phyloP scores from a whole-genome alignment of 2,888 invertebrate species.

The Tromatobia lineatoria region DNA sequence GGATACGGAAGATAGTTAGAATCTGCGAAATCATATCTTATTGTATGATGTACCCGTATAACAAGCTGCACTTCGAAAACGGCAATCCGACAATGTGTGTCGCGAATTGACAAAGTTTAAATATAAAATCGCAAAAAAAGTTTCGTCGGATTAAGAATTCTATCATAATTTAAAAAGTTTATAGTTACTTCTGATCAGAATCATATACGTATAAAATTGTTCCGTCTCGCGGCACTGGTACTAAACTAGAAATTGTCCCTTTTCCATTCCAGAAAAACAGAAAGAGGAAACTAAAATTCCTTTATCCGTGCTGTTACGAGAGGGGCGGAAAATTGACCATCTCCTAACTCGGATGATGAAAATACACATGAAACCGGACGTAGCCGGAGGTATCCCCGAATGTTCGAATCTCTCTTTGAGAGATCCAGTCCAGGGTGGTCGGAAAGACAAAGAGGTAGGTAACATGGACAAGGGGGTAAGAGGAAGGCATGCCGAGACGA shows the following conservation, averaged over 20 bases:
- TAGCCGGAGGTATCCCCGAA: constrained; percentile 35
- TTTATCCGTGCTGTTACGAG: not conserved
- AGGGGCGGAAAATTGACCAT: not conserved
- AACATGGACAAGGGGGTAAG: constrained; percentile 12
- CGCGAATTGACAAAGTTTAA: not conserved
- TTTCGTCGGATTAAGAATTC: not conserved
- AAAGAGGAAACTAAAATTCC: not conserved
- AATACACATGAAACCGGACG: constrained; percentile 24
- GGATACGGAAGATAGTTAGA: too few relatives aligned
- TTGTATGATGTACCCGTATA: too few relatives aligned
- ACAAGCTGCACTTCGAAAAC: too few relatives aligned
- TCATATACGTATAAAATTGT: not conserved
- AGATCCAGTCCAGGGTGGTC: constrained; percentile 44
- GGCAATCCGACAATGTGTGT: not conserved
- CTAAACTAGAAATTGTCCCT: not conserved
- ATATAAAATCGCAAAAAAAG: not conserved
- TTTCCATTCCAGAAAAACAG: not conserved
- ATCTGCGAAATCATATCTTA: too few relatives aligned
- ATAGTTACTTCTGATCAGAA: not conserved
- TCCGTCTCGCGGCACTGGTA: not conserved
- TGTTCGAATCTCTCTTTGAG: constrained; percentile 42
- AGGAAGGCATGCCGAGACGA: not conserved
- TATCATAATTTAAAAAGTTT: not conserved
- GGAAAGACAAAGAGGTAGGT: not conserved
- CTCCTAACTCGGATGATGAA: constrained; percentile 8